These are phyloP conservation scores for Orius insidiosus DNA, from an alignment of 1,140 invertebrate species.

Conservation along the genomic window DNA sequence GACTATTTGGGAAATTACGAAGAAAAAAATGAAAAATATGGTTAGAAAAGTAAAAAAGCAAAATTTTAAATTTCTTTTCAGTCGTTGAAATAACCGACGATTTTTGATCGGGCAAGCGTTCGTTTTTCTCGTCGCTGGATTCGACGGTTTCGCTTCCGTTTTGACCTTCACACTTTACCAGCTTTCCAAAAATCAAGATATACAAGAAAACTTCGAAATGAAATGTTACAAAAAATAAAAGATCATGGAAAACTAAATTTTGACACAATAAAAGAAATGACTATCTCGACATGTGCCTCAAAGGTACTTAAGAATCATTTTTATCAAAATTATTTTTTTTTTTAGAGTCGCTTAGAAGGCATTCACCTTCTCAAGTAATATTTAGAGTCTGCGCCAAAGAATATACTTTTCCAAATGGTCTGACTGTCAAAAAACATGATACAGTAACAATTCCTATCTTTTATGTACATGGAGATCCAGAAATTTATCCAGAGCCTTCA, in stretches of 20 bases:
- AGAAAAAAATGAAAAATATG: conserved; percentile 2
- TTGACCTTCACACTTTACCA: neutral
- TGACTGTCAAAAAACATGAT: neutral
- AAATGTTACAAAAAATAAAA: neutral
- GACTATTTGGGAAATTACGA: neutral
- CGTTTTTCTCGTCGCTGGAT: neutral
- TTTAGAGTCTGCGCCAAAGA: conserved; percentile 3
- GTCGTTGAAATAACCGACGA: conserved; percentile 2
- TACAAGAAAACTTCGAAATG: conserved; percentile 1
- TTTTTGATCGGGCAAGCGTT: neutral
- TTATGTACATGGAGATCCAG: conserved; percentile 1
- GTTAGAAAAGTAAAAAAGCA: neutral
- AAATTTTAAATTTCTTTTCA: neutral
- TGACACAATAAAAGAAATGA: neutral
- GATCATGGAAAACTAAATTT: neutral
- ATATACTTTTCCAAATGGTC: neutral
- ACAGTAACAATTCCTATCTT: neutral
- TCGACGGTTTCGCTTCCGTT: neutral
- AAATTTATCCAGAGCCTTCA: conserved; percentile 4
- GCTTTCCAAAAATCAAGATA: neutral
- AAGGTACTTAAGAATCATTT: neutral
- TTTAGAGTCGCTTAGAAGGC: neutral
- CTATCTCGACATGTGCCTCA: conserved; percentile 4
- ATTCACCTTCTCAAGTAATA: neutral
- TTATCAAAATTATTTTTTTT: neutral